Evolutionary conservation across 2,888 invertebrate species (phyloP), one percentile per base, ranked within the genome.

Genomic region (Heliconius ismenius): DNA sequence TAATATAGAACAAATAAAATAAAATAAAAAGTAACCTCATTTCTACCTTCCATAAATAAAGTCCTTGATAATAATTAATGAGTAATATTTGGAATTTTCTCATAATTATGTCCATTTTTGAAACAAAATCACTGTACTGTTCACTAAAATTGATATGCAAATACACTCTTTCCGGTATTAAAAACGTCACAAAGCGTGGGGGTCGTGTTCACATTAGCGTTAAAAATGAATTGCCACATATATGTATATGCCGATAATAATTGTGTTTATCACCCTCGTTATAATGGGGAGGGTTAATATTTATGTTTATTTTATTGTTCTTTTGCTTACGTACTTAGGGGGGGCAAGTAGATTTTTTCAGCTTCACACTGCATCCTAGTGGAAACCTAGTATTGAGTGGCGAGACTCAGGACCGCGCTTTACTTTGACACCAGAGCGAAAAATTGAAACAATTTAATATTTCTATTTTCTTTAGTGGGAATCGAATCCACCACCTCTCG

Each of bases 181-280:
- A 78, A 79, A 75, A 69, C 54, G 76, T 75, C 70, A 62, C 68
- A 32, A n/a, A 72, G 64, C 68, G 65, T 77, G 78, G 68, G 79
- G 80, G 80, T 80, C 77, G 79, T 74, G 79, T 64, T 79, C 76
- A 78, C 65, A 65, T 75, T 72, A 49, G 65, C 79, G 79, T 80
- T 79, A 79, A 80, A 80, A 80, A 80, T 79, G 73, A 80, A 79
- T 79, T 74, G 79, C 76, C 80, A 39, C 80, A 80, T 68, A 79
- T 68, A n/a, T n/a, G n/a, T n/a, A 74, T 74, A 77, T 79, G 70
- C 54, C 60, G 73, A 77, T 63, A 43, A 63, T 79, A 79, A 80
- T 77, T 69, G 77, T 76, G 76, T 78, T 77, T 36, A 62, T 67
- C 78, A 64, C 79, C 76, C 74, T 73, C 10, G 32, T 13, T 68